Conservation (phyloP, 2,888 invertebrate genomes). For the Ephialtes manifestator region DNA sequence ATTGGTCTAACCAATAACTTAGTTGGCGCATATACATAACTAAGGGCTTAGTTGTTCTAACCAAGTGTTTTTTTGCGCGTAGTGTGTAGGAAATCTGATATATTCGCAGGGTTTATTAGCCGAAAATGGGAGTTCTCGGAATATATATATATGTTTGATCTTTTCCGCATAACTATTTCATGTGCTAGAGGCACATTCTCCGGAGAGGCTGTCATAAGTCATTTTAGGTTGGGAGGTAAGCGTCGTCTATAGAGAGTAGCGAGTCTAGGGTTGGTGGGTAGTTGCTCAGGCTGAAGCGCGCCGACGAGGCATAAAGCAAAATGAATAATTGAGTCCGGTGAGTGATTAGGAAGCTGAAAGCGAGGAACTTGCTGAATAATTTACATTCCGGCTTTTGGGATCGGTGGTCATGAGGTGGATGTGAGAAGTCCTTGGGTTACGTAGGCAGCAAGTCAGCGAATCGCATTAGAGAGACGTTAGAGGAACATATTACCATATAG, state of each 20-base stretch:
- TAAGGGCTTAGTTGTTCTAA: too few species aligned
- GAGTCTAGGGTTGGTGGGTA: constrained; percentile 1
- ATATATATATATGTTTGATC: not conserved
- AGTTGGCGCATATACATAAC: too few species aligned
- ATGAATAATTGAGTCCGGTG: constrained; percentile 79
- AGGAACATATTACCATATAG: constrained; percentile 44
- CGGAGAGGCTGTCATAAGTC: not conserved
- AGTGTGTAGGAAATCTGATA: too few species aligned
- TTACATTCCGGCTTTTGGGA: constrained; percentile 74
- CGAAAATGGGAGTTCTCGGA: not conserved
- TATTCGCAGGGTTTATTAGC: not conserved
- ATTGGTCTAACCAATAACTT: too few species aligned
- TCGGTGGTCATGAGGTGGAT: not conserved
- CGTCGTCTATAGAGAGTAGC: not conserved
- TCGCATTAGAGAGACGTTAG: constrained; percentile 57
- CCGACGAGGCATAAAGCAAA: constrained; percentile 69
- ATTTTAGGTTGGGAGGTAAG: constrained; percentile 20
- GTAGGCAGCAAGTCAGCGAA: constrained; percentile 51
- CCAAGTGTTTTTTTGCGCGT: too few species aligned
- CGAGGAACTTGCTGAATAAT: constrained; percentile 78
- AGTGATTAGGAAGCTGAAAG: constrained; percentile 79
- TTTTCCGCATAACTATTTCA: not conserved
- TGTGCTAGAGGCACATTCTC: too few species aligned
- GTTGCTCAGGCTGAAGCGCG: constrained; percentile 15
- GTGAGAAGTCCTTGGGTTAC: constrained; percentile 36